Evolutionary conservation across 2,888 invertebrate species (phyloP), one percentile per base, ranked within the genome.

Genomic region (Alcis repandata): DNA sequence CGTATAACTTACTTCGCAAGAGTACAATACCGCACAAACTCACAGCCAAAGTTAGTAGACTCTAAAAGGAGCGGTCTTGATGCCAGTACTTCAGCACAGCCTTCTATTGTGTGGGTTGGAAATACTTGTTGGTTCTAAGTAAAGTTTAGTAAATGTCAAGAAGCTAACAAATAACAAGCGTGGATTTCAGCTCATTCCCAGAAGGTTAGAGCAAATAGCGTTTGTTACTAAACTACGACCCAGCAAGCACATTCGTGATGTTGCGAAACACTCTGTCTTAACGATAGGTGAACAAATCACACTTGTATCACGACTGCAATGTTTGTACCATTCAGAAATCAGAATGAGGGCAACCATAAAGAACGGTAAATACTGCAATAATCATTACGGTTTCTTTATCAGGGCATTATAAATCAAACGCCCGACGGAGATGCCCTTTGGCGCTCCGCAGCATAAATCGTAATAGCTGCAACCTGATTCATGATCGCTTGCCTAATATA

Each of bases 341-440:
- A 19, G 46, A 65, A 65, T 36, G 60, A 57, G 65, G 46, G 22
- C 63, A 38, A 15, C 20, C 45, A 56, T 54, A 36, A 38, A 59
- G 51, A 51, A 36, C 22, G 38, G n/a, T 43, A 48, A 66, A 66
- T 41, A 56, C 57, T 61, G 52, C 53, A 69, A 58, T 52, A 56
- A 68, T 59, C 63, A 56, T 64, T 66, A 60, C 52, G 54, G 53
- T 51, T 63, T 52, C 36, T 61, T 53, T 56, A 66, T 67, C 68
- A 52, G 60, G 59, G 59, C 43, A 54, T 45, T 57, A 48, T 72
- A 68, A 70, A 72, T 70, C 70, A 67, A 61, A 40, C 45, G 59
- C 64, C 67, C 46, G 43, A 54, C 45, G 40, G 20, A 62, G 53
- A 53, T 68, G 63, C 68, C 67, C 68, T 65, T 64, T 68, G 62